Evolutionary conservation across 2,888 invertebrate species (phyloP), one percentile per base, ranked within the genome.

Genomic region (Andrena marginata): DNA sequence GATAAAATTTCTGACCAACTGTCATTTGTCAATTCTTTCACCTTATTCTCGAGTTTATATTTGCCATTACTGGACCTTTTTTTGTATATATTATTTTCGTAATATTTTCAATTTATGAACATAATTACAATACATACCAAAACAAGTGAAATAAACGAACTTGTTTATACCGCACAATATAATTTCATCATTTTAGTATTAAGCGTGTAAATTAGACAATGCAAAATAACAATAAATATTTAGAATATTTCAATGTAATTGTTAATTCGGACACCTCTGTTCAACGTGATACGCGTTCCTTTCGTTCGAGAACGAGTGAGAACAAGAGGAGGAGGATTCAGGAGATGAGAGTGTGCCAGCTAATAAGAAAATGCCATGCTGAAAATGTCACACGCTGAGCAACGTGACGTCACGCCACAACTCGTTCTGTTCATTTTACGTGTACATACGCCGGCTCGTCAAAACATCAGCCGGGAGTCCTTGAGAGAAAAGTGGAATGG

Each of bases 381-480:
- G 87, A 85, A 89, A 91, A 90, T 90, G 86, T 91, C 91, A 90
- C 90, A 89, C 85, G 89, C 89, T 73, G 87, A 89, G 87, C 64
- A 65, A 68, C 76, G 77, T 88, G 90, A 90, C 89, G 87, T 88
- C 87, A 89, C 86, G 82, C 85, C 54, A 62, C 80, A 82, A 82
- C 84, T 73, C 85, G 77, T 49, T 68, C 77, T 60, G 71, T 62
- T 62, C 35, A 35, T 83, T 80, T 71, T 67, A 62, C 59, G 35
- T 51, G 59, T 51, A 42, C 16, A 42, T 42, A 68, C 76, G 62
- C 51, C 72, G n/a, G 35, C 29, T 49, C 62, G 73, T 79, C 56
- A 42, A 81, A 83, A 70, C 60, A 51, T 70, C 56, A n/a, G 8
- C 20, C n/a, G 23, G 62, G n/a, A 77, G 49, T 33, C 49, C 56